Evolutionary conservation across 2,797 vertebrate species (phyloP).

Genomic region (Danio jaintianensis): DNA sequence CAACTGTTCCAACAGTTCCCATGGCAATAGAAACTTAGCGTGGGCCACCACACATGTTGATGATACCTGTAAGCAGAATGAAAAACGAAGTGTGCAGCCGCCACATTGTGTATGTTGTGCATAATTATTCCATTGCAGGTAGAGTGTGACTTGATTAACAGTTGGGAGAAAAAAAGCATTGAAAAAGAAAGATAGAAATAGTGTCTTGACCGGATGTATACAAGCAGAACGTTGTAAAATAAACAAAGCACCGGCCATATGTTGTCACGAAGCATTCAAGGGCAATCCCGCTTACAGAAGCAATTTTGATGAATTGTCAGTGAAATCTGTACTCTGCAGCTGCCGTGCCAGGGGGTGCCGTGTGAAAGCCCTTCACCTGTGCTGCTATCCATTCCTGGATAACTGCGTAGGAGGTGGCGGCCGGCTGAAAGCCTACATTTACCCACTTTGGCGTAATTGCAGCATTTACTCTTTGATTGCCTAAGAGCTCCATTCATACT

Average conservation of each 20-base stretch:
- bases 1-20: constrained; percentile 40
- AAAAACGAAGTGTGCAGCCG: constrained; percentile 19
- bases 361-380: constrained; percentile 68
- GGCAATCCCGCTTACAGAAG: constrained; percentile 46
- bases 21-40: constrained; percentile 41
- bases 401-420: constrained; percentile 72
- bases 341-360: constrained; percentile 13
- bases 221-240: not conserved
- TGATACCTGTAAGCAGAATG: constrained; percentile 32
- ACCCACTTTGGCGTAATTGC: constrained; percentile 79
- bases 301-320: constrained; percentile 42
- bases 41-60: constrained; percentile 41
- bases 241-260: not conserved
- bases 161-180: not conserved
- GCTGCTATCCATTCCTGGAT: constrained; percentile 66
- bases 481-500: constrained; percentile 77
- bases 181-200: not conserved
- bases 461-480: constrained; percentile 72
- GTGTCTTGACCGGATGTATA: not conserved
- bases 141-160: not conserved
- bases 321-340: constrained; percentile 49
- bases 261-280: constrained; percentile 10
- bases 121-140: not conserved
- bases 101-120: not conserved
- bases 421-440: constrained; percentile 78